Conservation (phyloP, 1,140 invertebrate species). For the Drosophila guanche region DNA sequence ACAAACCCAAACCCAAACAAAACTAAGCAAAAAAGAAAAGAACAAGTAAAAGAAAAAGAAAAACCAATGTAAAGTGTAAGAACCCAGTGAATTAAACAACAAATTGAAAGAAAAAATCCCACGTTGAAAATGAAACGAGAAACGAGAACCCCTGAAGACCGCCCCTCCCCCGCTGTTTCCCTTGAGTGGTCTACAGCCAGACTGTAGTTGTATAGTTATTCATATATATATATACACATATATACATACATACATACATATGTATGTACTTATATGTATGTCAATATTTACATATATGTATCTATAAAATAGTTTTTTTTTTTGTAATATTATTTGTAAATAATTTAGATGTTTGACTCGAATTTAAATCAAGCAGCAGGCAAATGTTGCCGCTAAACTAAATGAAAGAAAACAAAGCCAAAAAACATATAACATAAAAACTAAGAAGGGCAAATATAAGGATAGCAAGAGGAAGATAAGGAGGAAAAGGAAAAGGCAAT, state of each 20-base stretch:
- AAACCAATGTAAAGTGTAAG: constrained; percentile 31
- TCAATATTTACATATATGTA: constrained; percentile 6
- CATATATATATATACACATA: constrained; percentile 35
- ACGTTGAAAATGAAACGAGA: constrained; percentile 28
- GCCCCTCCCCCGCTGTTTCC: not conserved
- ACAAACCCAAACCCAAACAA: too few species aligned
- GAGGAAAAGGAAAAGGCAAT: not conserved
- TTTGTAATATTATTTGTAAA: constrained; percentile 74
- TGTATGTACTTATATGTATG: constrained; percentile 17
- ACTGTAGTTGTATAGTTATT: constrained; percentile 63
- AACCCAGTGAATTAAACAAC: constrained; percentile 60
- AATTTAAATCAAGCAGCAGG: constrained; percentile 68
- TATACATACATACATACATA: constrained; percentile 36
- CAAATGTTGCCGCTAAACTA: constrained; percentile 44
- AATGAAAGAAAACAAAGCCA: constrained; percentile 51
- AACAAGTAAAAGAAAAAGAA: constrained; percentile 4
- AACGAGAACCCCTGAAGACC: not conserved
- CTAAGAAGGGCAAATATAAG: constrained; percentile 11
- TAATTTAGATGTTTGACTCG: constrained; percentile 80
- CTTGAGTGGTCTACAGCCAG: constrained; percentile 49
- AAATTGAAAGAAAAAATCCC: constrained; percentile 30
- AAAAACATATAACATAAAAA: constrained; percentile 34
- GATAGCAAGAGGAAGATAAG: constrained; percentile 15
- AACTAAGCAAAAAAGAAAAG: too few species aligned
- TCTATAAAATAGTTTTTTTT: constrained; percentile 45